These are phyloP conservation scores for Lasaia peninsularis DNA, from an alignment of 1,140 invertebrate species.

Conservation along the genomic window DNA sequence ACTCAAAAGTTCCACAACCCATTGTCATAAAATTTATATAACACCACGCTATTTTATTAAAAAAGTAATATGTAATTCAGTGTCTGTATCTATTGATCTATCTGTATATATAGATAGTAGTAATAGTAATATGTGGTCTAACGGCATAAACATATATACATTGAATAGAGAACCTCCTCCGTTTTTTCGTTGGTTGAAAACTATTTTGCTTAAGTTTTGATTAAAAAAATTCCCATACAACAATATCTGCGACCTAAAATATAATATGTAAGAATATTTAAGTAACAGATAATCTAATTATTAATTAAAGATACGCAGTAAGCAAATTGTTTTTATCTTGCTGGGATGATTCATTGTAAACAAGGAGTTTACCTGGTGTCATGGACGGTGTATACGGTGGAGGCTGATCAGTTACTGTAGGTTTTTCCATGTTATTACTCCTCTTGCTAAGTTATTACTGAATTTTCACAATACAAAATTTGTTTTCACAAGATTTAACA, in stretches of 20 bases:
- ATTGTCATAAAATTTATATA: too few species aligned
- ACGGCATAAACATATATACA: too few species aligned
- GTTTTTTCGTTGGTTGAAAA: too few species aligned
- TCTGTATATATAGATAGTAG: too few species aligned
- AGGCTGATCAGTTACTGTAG: conserved; percentile 51
- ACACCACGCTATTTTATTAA: too few species aligned
- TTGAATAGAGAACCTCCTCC: too few species aligned
- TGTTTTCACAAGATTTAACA: not conserved
- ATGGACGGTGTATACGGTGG: conserved; percentile 54
- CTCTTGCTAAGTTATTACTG: conserved; percentile 8
- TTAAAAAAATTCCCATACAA: too few species aligned
- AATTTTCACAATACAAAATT: conserved; percentile 15
- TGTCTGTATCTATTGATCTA: too few species aligned
- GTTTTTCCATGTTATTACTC: conserved; percentile 57
- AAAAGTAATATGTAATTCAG: too few species aligned
- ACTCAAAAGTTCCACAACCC: too few species aligned
- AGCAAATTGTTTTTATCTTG: conserved; percentile 23
- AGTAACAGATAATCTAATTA: not conserved
- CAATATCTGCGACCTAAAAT: not conserved
- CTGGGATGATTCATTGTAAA: conserved; percentile 37
- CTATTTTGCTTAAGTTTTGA: too few species aligned
- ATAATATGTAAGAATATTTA: not conserved
- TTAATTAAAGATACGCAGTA: conserved; percentile 22
- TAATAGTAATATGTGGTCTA: too few species aligned
- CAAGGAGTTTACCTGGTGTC: conserved; percentile 39